A percentile compares a stretch with the other conserved stretches of the same genome.
phyloP scores from a whole-genome alignment of 2,113 vertebrate species.

The Sialia sialis region DNA sequence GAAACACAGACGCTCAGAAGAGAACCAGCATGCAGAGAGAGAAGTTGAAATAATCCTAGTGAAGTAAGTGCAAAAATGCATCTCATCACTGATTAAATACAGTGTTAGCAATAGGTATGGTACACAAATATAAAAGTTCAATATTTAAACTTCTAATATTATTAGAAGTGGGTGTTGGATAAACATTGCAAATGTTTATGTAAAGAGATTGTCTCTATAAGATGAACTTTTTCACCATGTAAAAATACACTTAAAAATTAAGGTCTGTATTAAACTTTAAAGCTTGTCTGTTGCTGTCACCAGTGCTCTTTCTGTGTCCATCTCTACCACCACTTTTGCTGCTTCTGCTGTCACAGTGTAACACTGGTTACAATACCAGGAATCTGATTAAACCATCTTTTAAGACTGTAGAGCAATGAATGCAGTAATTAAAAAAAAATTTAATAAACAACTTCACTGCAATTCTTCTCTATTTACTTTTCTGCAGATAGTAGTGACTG shows the following conservation, averaged over 20 bases:
- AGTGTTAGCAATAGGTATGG: neutral
- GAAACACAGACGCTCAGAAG: neutral
- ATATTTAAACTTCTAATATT: neutral
- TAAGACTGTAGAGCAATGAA: neutral
- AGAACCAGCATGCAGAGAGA: neutral
- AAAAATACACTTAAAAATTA: neutral
- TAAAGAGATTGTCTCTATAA: neutral
- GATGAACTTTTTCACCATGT: neutral
- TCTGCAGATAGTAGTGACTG: neutral
- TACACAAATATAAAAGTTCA: neutral
- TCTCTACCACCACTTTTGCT: neutral
- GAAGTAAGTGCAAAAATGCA: neutral
- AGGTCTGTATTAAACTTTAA: neutral
- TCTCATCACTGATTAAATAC: neutral
- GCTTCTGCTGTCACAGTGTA: neutral
- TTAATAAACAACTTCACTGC: neutral
- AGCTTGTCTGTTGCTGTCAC: neutral
- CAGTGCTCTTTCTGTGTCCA: neutral
- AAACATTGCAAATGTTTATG: neutral
- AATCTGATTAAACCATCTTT: neutral
- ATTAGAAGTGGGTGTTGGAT: neutral
- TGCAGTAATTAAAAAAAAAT: neutral
- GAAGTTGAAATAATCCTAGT: neutral
- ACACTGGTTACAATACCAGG: too few species aligned
- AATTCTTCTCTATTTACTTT: neutral